Conservation (phyloP, 1,140 invertebrate genomes). For the Drosophila triauraria region DNA sequence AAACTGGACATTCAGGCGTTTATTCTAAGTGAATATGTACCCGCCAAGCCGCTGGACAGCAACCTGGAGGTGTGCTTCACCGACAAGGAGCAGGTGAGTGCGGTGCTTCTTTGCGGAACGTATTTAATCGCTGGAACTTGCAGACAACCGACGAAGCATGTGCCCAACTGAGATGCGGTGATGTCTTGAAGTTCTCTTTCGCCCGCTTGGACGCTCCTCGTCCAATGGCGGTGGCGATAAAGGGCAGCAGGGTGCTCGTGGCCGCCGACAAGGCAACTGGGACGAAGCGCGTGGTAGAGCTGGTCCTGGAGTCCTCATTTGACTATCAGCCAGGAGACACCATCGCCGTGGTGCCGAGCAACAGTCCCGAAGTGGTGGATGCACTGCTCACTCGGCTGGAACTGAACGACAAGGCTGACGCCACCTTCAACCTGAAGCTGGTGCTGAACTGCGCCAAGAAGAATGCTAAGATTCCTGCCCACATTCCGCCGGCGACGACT, state of each 20-base stretch:
- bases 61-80: constrained; percentile 61
- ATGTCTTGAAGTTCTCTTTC: constrained; percentile 63
- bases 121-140: constrained; percentile 1
- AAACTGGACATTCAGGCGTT: constrained; percentile 48
- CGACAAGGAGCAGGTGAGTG: constrained; percentile 28
- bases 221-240: constrained; percentile 36
- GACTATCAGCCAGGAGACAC: constrained; percentile 73
- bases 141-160: constrained; percentile 14
- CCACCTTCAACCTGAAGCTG: constrained; percentile 38
- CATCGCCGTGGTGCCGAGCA: constrained; percentile 66
- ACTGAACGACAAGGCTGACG: constrained; percentile 49
- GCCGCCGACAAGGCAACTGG: constrained; percentile 29
- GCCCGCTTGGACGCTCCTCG: constrained; percentile 10
- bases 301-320: constrained; percentile 44
- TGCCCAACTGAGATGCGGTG: constrained; percentile 55
- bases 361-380: constrained; percentile 39
- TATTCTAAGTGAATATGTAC: constrained; percentile 60
- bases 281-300: constrained; percentile 64
- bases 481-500: constrained; percentile 78
- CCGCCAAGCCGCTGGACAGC: constrained; percentile 60
- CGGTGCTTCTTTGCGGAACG: background rate
- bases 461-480: constrained; percentile 70
- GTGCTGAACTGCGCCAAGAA: constrained; percentile 58
- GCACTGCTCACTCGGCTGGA: constrained; percentile 50
- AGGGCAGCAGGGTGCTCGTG: constrained; percentile 45